Evolutionary conservation across 2,797 vertebrate species (phyloP).

Genomic region (Microchirus variegatus): DNA sequence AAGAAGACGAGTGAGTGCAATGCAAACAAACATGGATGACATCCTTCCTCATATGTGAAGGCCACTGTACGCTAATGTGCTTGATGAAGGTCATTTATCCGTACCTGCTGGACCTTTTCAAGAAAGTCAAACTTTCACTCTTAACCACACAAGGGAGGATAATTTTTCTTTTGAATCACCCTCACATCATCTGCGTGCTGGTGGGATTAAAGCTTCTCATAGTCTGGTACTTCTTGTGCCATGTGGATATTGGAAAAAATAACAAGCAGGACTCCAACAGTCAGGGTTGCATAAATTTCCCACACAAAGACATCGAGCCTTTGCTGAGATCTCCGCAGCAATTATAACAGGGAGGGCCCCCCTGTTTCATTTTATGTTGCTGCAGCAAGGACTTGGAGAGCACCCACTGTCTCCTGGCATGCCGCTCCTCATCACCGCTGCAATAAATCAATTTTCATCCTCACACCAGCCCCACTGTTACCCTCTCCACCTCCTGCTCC

Average conservation of each 20-base stretch:
- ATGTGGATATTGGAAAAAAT: constrained; percentile 58
- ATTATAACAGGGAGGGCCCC: constrained; percentile 75
- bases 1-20: too few relatives aligned
- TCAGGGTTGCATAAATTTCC: constrained; percentile 70
- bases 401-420: constrained; percentile 76
- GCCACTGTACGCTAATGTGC: too few relatives aligned
- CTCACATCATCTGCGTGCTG: neutral
- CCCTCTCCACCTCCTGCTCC: constrained; percentile 55
- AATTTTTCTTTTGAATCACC: too few relatives aligned
- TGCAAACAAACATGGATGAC: too few relatives aligned
- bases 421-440: constrained; percentile 81
- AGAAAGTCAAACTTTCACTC: too few relatives aligned
- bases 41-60: too few relatives aligned
- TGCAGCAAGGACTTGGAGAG: constrained; percentile 74
- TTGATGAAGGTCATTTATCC: too few relatives aligned
- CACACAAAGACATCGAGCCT: constrained; percentile 59
- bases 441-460: constrained; percentile 87
- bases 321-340: constrained; percentile 77
- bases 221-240: constrained; percentile 20
- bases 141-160: too few relatives aligned
- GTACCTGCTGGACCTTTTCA: too few relatives aligned
- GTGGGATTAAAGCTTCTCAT: constrained; percentile 24
- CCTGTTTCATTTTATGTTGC: constrained; percentile 79
- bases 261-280: constrained; percentile 55
- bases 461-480: constrained; percentile 53